These are phyloP conservation scores for Euura lappo DNA, from an alignment of 1,140 invertebrate species.

Conservation along the genomic window DNA sequence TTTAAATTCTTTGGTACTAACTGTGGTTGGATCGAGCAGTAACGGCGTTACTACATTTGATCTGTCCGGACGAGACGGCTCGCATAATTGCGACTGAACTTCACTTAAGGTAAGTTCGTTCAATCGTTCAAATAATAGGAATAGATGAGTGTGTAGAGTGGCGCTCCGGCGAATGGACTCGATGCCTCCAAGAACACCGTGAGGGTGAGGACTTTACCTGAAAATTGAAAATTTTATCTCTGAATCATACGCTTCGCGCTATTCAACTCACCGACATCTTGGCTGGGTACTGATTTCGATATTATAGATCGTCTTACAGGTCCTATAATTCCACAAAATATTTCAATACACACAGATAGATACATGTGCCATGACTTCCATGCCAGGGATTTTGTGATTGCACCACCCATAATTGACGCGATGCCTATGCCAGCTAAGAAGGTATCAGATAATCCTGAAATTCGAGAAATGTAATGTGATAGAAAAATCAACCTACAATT, in stretches of 20 bases:
- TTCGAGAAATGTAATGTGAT: conserved; percentile 19
- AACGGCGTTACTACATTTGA: no score
- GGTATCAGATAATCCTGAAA: conserved; percentile 35
- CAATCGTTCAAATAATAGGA: conserved; percentile 37
- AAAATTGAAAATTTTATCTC: conserved; percentile 21
- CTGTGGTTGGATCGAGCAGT: no score
- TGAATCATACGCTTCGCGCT: conserved; percentile 1
- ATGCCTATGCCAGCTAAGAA: conserved; percentile 27
- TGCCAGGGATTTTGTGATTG: conserved; percentile 57
- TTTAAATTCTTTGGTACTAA: no score
- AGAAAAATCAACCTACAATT: conserved; percentile 17
- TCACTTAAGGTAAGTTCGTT: no score
- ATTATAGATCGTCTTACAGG: conserved; percentile 70
- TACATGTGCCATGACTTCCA: conserved; percentile 71
- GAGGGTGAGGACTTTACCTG: conserved; percentile 68
- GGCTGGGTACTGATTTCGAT: conserved; percentile 68
- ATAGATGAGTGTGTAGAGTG: conserved; percentile 69
- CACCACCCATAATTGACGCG: conserved; percentile 26
- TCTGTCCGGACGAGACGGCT: no score
- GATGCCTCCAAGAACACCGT: conserved; percentile 69
- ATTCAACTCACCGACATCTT: conserved; percentile 67
- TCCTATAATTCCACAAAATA: conserved; percentile 63
- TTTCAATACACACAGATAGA: conserved; percentile 57
- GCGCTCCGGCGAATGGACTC: conserved; percentile 64
- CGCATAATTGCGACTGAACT: no score